Evolutionary conservation across 2,888 invertebrate genomes (phyloP), one percentile per base, ranked within the genome.

Genomic region (Drosophila vallismaia): DNA sequence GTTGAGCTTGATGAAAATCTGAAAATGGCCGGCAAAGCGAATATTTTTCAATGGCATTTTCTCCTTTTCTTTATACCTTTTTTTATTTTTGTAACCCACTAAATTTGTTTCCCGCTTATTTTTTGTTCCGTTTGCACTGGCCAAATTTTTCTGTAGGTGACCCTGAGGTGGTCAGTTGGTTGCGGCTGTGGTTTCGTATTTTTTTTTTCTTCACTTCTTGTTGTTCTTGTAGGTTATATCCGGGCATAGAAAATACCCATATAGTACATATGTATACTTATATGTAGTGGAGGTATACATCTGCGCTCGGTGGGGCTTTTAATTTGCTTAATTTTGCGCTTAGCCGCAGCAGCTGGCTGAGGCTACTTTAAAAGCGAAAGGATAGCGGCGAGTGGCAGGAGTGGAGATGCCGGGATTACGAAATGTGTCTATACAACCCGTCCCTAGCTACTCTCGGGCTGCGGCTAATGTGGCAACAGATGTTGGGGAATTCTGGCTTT

Each of bases 301-400:
- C 75, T 83, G 86, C 67, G 74, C 71, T 68, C 68, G 66, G 68
- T 85, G 87, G 58, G 82, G 87, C 75, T 85, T 87, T 87, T 84
- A 87, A 84, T 84, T 84, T 87, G 87, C 84, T 87, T 84, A 84
- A 84, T 84, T 84, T 87, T 82, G 79, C 77, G 86, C 87, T 87
- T 76, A 87, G 83, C 79, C 87, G 52, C 75, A 78, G 70, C 70
- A 77, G 62, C 53, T 64, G 59, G 49, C 70, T 66, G 70, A 54
- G 68, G 75, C 75, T 69, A 80, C 80, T 77, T 77, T 69, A 52
- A 56, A 52, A 70, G 71, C 51, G 60, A 62, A 62, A 62, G 60
- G 60, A 49, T 60, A 33, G 5, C 3, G 48, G 6, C 31, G 60
- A 42, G 31, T 48, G 60, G 40, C 60, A 48, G 48, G 60, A 58